These are phyloP conservation scores for Aplocera efformata DNA, from an alignment of 2,888 invertebrate species.

Conservation along the genomic window DNA sequence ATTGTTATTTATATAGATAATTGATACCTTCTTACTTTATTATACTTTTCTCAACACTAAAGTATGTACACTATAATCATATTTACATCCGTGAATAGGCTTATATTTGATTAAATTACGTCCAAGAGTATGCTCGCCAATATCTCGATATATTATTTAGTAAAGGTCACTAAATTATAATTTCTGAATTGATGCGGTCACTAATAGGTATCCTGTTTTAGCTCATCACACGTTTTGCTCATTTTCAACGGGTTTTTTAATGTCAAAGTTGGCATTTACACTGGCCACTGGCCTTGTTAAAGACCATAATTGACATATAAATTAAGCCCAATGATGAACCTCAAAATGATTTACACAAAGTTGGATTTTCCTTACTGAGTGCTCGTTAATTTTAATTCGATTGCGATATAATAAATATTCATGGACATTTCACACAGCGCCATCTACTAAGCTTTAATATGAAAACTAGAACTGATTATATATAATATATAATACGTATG, in stretches of 20 bases:
- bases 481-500: no score
- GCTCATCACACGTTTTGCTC: slow-evolving; percentile 37
- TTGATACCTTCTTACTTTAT: no score
- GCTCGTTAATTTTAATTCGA: slow-evolving; percentile 6
- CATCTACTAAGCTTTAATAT: no score
- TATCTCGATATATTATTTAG: no score
- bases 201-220: slow-evolving; percentile 23
- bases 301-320: slow-evolving; percentile 31
- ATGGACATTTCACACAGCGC: no score
- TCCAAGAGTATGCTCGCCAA: no score
- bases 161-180: slow-evolving; percentile 6
- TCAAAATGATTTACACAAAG: slow-evolving; percentile 1
- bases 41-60: no score
- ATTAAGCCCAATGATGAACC: slow-evolving; percentile 8
- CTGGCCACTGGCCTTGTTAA: slow-evolving; percentile 52
- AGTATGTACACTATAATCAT: no score
- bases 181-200: slow-evolving; percentile 6
- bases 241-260: slow-evolving; percentile 43
- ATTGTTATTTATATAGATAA: no score
- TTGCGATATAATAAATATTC: background rate
- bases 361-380: slow-evolving; percentile 6
- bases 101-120: no score
- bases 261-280: slow-evolving; percentile 59
- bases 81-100: no score
- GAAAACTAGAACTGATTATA: no score